Evolutionary conservation across 2,113 vertebrate species (phyloP).

Genomic region (Paratilapia polleni): DNA sequence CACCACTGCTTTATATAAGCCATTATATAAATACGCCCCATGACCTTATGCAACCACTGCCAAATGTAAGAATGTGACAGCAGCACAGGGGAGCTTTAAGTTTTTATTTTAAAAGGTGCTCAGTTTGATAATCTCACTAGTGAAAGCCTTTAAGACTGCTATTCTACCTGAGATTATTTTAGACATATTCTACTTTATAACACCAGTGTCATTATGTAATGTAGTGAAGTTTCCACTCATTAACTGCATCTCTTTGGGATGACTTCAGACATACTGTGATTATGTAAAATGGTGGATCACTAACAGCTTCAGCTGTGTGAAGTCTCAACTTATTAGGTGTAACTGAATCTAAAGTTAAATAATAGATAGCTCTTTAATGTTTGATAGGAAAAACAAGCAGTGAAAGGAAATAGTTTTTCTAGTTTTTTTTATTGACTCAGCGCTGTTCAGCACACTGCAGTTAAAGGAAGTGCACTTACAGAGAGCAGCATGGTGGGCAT

Average conservation of each 20-base stretch:
- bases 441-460: slow-evolving; percentile 31
- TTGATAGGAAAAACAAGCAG: slow-evolving; percentile 9
- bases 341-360: slow-evolving; percentile 20
- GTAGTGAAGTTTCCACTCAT: background rate
- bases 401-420: slow-evolving; percentile 8
- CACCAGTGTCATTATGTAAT: background rate
- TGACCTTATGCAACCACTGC: background rate
- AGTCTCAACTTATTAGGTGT: background rate
- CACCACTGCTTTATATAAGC: background rate
- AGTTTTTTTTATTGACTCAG: slow-evolving; percentile 71
- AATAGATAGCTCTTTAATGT: slow-evolving; percentile 24
- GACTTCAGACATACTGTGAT: background rate
- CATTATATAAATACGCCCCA: slow-evolving; percentile 1
- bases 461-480: slow-evolving; percentile 1
- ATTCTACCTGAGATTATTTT: background rate
- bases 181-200: background rate
- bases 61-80: background rate
- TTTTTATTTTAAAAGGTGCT: background rate
- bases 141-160: background rate
- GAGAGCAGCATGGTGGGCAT: slow-evolving; percentile 55
- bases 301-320: background rate
- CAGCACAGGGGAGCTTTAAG: background rate
- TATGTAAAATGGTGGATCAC: background rate
- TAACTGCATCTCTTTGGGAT: background rate
- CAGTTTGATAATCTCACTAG: background rate